phyloP scores from a whole-genome alignment of 2,113 vertebrate genomes.

The Crotalus tigris region DNA sequence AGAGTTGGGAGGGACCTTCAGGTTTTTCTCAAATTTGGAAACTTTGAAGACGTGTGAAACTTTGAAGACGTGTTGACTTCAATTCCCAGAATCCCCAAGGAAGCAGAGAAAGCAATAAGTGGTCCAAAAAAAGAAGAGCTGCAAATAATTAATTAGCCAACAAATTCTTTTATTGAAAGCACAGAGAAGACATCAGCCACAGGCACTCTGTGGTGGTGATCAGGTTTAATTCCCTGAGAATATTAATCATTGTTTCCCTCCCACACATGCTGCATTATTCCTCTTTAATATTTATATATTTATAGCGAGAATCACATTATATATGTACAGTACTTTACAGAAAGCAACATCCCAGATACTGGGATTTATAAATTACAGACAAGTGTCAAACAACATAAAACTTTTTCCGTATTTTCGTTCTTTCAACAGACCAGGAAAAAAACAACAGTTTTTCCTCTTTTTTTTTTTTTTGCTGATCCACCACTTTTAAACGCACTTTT shows the following conservation, averaged over 20 bases:
- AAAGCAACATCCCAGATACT: constrained; percentile 81
- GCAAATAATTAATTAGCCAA: constrained; percentile 68
- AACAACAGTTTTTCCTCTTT: constrained; percentile 22
- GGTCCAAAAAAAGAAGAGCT: constrained; percentile 19
- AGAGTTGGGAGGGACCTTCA: not conserved
- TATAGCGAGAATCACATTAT: not conserved
- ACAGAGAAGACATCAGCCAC: constrained; percentile 68
- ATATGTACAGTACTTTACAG: constrained; percentile 43
- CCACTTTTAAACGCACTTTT: constrained; percentile 55
- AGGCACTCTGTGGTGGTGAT: constrained; percentile 73
- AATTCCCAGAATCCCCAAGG: not conserved
- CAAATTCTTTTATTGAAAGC: constrained; percentile 86
- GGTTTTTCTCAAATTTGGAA: not conserved
- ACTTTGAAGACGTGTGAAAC: not conserved
- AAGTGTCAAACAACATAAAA: constrained; percentile 67
- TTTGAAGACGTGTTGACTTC: not conserved
- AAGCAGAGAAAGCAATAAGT: not conserved
- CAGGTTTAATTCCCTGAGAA: constrained; percentile 91
- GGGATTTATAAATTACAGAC: constrained; percentile 81
- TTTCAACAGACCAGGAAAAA: constrained; percentile 65
- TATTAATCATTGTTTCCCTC: constrained; percentile 49
- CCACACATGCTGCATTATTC: constrained; percentile 43
- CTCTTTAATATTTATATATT: constrained; percentile 10
- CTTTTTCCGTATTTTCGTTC: constrained; percentile 46
- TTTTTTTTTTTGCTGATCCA: constrained; percentile 75